These are phyloP conservation scores for Colistium nudipinnis DNA, from an alignment of 2,113 vertebrate species.

Conservation along the genomic window DNA sequence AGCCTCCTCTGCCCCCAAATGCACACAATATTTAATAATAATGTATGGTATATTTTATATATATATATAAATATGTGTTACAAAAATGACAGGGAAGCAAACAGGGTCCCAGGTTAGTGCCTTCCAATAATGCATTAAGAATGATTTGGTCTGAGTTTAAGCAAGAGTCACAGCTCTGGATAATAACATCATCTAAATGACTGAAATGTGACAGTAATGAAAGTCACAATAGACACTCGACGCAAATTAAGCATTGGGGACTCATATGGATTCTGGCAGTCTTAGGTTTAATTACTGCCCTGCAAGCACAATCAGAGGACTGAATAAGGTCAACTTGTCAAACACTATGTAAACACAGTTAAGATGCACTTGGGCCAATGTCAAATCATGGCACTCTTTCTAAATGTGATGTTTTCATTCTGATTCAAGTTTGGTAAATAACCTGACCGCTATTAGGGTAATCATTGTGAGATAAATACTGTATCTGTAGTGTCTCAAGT, in stretches of 20 bases:
- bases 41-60: background rate
- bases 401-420: background rate
- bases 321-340: conserved; percentile 1
- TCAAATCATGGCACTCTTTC: background rate
- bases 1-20: background rate
- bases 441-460: background rate
- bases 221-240: conserved; percentile 20
- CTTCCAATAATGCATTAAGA: background rate
- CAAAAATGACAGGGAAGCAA: background rate
- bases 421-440: background rate
- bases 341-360: conserved; percentile 10
- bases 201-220: conserved; percentile 11
- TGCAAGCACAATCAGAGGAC: conserved; percentile 3
- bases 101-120: background rate
- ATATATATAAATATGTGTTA: conserved; percentile 1
- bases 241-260: conserved; percentile 20
- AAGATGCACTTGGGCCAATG: background rate
- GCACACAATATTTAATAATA: conserved; percentile 3
- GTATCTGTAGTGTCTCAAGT: background rate
- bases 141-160: conserved; percentile 13
- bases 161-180: conserved; percentile 10
- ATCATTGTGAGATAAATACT: background rate
- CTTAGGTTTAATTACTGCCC: conserved; percentile 29
- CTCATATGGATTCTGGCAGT: conserved; percentile 16
- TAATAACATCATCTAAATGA: conserved; percentile 28